Conservation (phyloP, 2,888 invertebrate species). For the Punctoribates punctum region DNA sequence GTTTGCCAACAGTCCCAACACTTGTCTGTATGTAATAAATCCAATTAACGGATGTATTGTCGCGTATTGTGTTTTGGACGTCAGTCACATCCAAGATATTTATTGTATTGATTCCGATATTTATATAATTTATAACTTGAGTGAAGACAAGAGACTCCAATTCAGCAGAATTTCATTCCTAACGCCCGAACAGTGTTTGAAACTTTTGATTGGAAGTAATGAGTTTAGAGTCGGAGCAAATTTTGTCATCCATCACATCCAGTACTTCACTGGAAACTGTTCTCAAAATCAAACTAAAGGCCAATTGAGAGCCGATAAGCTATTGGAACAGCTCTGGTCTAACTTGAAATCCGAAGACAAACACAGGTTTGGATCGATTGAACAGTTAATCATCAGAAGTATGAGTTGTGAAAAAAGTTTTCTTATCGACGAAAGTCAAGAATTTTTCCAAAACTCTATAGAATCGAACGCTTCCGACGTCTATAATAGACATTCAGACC, state of each 20-base stretch:
- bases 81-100: conserved; percentile 7
- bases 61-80: conserved; percentile 11
- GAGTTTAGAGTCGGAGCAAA: not conserved
- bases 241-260: not conserved
- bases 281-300: not conserved
- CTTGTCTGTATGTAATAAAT: conserved; percentile 27
- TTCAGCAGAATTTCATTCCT: not conserved
- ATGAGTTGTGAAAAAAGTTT: not conserved
- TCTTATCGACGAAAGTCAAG: not conserved
- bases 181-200: not conserved
- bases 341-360: not conserved
- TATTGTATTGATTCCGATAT: conserved; percentile 10
- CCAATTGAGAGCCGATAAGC: not conserved
- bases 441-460: not conserved
- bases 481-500: not conserved
- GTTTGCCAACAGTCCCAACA: not conserved
- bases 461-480: not conserved
- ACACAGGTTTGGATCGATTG: not conserved
- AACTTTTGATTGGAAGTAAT: not conserved
- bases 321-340: not conserved
- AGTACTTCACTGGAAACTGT: not conserved
- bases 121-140: not conserved
- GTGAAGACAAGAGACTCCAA: not conserved
- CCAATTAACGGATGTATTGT: conserved; percentile 20
- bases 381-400: not conserved